Evolutionary conservation across 2,888 invertebrate genomes (phyloP).

Genomic region (Prosapia bicincta): DNA sequence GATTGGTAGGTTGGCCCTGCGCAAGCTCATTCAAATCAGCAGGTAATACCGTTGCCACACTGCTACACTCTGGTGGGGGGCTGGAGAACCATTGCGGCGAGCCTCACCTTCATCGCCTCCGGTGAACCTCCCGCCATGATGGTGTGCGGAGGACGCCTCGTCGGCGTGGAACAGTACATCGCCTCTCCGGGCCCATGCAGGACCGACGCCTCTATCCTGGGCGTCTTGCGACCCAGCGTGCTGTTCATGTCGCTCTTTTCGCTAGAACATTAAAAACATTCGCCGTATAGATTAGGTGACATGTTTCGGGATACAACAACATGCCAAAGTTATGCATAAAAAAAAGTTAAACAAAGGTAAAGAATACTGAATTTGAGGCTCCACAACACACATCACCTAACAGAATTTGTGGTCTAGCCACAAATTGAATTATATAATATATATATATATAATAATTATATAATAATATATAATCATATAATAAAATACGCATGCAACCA

Average conservation of each 20-base stretch:
- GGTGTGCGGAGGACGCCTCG: conserved; percentile 41
- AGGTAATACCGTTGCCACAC: conserved; percentile 30
- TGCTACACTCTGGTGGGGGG: conserved; percentile 79
- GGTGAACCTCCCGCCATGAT: conserved; percentile 58
- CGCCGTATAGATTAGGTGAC: too few species aligned
- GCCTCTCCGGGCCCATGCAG: conserved; percentile 55
- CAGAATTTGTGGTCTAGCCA: conserved; percentile 4
- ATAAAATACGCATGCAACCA: too few species aligned
- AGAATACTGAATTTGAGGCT: too few species aligned
- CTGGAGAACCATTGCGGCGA: conserved; percentile 85
- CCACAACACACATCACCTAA: too few species aligned
- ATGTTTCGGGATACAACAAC: neutral
- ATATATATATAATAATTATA: too few species aligned
- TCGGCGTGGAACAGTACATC: conserved; percentile 60
- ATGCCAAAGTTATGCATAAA: neutral
- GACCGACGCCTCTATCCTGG: conserved; percentile 23
- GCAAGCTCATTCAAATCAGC: conserved; percentile 1
- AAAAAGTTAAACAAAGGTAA: too few species aligned
- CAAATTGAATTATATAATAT: neutral
- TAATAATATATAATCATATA: too few species aligned
- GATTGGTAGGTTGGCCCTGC: neutral
- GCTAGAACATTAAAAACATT: conserved; percentile 35
- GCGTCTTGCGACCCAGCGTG: conserved; percentile 37
- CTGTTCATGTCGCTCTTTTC: conserved; percentile 48
- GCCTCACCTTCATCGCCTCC: conserved; percentile 84